phyloP scores from a whole-genome alignment of 2,113 vertebrate genomes.

The Ameiurus melas region DNA sequence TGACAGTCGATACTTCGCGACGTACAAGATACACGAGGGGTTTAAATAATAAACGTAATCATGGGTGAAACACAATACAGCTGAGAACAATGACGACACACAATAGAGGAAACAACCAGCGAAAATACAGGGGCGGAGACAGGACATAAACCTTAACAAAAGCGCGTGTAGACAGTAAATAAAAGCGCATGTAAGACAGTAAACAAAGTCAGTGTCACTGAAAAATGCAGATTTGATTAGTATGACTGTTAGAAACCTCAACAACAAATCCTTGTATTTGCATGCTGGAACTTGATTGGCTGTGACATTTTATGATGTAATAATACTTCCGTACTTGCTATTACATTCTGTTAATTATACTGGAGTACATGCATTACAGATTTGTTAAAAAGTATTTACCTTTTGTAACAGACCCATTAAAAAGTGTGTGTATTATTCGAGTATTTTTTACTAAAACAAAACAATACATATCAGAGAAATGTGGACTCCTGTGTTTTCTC shows the following conservation, averaged over 20 bases:
- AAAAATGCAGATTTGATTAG: background rate
- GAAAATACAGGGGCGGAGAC: no score
- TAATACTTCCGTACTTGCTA: background rate
- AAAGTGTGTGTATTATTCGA: background rate
- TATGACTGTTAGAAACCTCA: background rate
- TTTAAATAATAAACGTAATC: no score
- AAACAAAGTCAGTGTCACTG: no score
- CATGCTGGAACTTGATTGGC: background rate
- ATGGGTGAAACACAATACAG: no score
- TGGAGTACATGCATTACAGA: background rate
- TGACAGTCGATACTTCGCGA: no score
- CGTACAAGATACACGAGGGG: no score
- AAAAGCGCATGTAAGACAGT: no score
- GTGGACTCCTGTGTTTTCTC: background rate
- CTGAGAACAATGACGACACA: no score
- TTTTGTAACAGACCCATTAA: background rate
- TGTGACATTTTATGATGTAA: background rate
- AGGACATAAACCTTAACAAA: no score
- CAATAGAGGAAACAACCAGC: no score
- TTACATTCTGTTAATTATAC: background rate
- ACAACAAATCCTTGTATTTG: background rate
- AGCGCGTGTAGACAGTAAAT: no score
- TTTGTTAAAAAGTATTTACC: background rate
- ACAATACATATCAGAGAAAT: background rate
- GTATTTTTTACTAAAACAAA: background rate